These are phyloP conservation scores for Meganola albula DNA, from an alignment of 2,888 invertebrate species.

Conservation along the genomic window DNA sequence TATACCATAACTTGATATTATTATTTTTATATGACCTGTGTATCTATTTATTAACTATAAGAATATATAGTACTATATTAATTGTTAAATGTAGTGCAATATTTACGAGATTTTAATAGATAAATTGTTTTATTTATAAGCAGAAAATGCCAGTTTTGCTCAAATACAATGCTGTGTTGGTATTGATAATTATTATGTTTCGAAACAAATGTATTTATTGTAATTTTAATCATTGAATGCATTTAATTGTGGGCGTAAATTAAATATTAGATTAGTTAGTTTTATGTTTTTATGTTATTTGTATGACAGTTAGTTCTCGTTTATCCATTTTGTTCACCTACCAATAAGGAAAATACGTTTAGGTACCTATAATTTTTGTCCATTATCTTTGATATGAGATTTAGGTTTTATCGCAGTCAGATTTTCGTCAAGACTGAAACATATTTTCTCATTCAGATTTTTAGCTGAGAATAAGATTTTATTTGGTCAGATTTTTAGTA, in stretches of 20 bases:
- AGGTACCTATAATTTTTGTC: no score
- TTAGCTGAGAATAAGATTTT: no score
- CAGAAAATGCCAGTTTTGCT: constrained; percentile 22
- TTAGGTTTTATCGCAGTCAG: no score
- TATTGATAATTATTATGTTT: neutral
- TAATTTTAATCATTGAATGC: constrained; percentile 13
- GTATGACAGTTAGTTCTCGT: no score
- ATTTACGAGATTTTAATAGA: constrained; percentile 15
- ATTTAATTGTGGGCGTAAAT: constrained; percentile 15
- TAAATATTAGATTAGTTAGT: constrained; percentile 1
- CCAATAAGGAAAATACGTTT: no score
- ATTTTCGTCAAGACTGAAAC: no score
- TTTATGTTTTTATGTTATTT: neutral
- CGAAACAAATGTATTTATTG: constrained; percentile 5
- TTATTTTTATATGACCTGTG: constrained; percentile 22
- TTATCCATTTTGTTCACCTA: no score
- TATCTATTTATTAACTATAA: constrained; percentile 18
- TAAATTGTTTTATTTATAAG: constrained; percentile 8
- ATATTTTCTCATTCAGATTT: no score
- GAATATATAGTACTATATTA: no score
- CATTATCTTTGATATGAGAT: no score
- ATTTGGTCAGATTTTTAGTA: no score
- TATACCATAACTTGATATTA: no score
- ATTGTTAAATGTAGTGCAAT: constrained; percentile 11
- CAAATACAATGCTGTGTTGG: constrained; percentile 18